phyloP scores from a whole-genome alignment of 1,140 invertebrate genomes.

The Drosophila sturtevanti region DNA sequence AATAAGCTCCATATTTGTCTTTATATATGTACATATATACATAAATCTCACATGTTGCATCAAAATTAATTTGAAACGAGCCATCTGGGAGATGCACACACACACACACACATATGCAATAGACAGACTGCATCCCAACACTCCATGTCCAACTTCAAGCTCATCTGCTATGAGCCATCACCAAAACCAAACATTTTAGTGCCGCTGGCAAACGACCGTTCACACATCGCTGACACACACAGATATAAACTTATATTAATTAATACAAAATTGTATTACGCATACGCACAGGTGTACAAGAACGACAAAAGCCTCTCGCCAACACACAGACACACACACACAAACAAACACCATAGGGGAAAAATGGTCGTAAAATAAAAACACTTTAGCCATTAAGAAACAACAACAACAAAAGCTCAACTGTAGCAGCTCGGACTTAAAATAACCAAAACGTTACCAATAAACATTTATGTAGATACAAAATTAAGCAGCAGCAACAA shows the following conservation, averaged over 20 bases:
- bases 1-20: conserved; percentile 32
- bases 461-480: conserved; percentile 47
- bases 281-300: conserved; percentile 74
- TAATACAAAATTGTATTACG: conserved; percentile 79
- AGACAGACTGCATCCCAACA: too few species aligned
- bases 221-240: conserved; percentile 13
- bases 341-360: neutral
- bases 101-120: conserved; percentile 33
- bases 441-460: conserved; percentile 18
- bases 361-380: conserved; percentile 76
- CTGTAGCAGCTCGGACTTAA: conserved; percentile 1
- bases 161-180: conserved; percentile 54
- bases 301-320: neutral
- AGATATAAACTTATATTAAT: conserved; percentile 63
- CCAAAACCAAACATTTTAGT: conserved; percentile 52
- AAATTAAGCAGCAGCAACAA: conserved; percentile 38
- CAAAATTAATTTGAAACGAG: conserved; percentile 74
- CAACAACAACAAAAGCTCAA: conserved; percentile 34
- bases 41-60: conserved; percentile 70
- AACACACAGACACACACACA: conserved; percentile 22
- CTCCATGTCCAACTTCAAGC: conserved; percentile 24
- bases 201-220: conserved; percentile 41
- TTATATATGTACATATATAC: conserved; percentile 7
- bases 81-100: conserved; percentile 27
- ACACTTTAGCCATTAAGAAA: conserved; percentile 59